Conservation (phyloP, 2,888 invertebrate genomes). For the Lithodes maja region DNA sequence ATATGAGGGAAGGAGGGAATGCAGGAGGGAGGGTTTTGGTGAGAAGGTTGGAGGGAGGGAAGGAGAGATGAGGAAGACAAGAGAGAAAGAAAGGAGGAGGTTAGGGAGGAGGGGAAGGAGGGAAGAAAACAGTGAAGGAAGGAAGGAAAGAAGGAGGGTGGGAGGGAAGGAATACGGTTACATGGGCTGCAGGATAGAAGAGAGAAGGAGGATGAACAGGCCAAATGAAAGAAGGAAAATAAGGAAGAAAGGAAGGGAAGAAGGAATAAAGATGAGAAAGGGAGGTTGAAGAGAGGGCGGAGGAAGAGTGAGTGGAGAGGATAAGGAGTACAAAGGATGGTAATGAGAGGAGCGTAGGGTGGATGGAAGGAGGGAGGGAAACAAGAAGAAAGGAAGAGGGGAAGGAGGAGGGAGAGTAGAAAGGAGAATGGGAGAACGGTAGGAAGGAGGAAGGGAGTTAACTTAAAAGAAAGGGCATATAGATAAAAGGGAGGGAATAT, state of each 20-base stretch:
- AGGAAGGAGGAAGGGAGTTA: neutral
- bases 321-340: conserved; percentile 23
- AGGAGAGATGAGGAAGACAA: neutral
- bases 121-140: neutral
- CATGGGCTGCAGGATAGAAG: neutral
- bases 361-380: neutral
- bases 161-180: neutral
- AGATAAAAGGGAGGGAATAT: no score
- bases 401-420: conserved; percentile 18
- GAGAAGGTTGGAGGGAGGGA: neutral
- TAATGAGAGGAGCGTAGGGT: conserved; percentile 6
- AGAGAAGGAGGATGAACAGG: neutral
- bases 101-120: neutral
- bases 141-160: neutral
- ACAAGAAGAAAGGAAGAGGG: conserved; percentile 15
- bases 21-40: neutral
- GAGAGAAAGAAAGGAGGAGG: conserved; percentile 3
- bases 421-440: neutral
- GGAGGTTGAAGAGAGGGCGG: neutral
- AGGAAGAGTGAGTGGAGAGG: neutral
- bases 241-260: neutral
- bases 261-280: neutral
- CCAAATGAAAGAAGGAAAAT: neutral
- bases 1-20: neutral
- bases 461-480: neutral